These are phyloP conservation scores for Scaptomyza montana DNA, from an alignment of 1,140 invertebrate genomes.

Conservation along the genomic window DNA sequence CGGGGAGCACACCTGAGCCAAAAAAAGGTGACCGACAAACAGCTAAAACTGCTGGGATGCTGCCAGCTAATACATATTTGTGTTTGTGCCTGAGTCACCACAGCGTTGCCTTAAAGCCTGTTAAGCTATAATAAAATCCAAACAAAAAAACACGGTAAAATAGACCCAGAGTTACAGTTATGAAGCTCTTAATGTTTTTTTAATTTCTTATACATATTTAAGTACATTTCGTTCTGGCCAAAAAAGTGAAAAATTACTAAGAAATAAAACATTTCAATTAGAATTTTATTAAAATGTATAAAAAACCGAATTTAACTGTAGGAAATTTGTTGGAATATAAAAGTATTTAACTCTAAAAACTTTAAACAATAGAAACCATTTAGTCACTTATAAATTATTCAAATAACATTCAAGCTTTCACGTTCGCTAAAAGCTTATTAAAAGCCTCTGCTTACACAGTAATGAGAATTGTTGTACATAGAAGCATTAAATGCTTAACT, in stretches of 20 bases:
- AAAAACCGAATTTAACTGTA: neutral
- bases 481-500: neutral
- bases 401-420: neutral
- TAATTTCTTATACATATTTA: too few relatives aligned
- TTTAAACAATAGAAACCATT: neutral
- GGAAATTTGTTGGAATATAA: too few relatives aligned
- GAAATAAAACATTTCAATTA: too few relatives aligned
- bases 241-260: too few relatives aligned
- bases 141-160: neutral
- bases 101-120: constrained; percentile 17
- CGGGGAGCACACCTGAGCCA: constrained; percentile 62
- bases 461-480: neutral
- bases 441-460: neutral
- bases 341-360: neutral
- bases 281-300: too few relatives aligned
- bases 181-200: neutral
- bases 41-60: constrained; percentile 19
- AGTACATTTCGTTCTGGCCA: too few relatives aligned
- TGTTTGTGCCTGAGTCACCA: constrained; percentile 5
- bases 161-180: neutral
- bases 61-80: constrained; percentile 15
- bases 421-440: neutral
- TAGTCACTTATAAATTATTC: neutral
- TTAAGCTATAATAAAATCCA: constrained; percentile 17
- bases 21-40: constrained; percentile 20